Evolutionary conservation across 2,113 vertebrate genomes (phyloP), one percentile per base, ranked within the genome.

Genomic region (Eleginops maclovinus): DNA sequence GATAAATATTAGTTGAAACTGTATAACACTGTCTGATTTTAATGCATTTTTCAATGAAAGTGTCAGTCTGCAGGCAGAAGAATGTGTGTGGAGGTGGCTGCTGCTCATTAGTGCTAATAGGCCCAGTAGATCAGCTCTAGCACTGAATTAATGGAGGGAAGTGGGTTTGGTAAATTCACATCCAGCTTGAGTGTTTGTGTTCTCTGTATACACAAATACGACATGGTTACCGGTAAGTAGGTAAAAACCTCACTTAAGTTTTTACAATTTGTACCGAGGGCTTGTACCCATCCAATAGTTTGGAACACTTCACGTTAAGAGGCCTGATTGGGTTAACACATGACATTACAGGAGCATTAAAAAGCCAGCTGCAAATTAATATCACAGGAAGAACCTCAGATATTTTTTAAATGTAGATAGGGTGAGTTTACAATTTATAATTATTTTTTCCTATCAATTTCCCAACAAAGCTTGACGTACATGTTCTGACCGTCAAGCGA

Each of bases 71-170:
- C 16, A 12, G 47, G 19, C 49, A 36, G 66, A 54, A 22, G 75
- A 21, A 51, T 53, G 59, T 64, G 75, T 44, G 75, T 31, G 31
- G 49, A 21, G 22, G 55, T 67, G 75, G 73, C 47, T 44, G 63
- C 61, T 66, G n/a, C 71, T 81, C 69, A 83, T 82, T 78, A 70
- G 43, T 0, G 41, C 58, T 81, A 83, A 84, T 83, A 77, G 76
- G 19, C 78, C 67, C 69, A 24, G 81, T 44, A 68, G 79, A 72
- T 72, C 67, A 15, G 60, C 67, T 76, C 75, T 60, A 79, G 53
- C 60, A 47, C 53, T 24, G 76, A 71, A 75, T 72, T 63, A 83
- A 77, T 79, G 79, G 79, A 62, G 58, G 66, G 67, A 44, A 73
- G 67, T 40, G 71, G 43, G 56, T 71, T 65, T 51, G 15, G 13